Conservation (phyloP, 2,113 vertebrate species). For the Hippocampus abdominalis region DNA sequence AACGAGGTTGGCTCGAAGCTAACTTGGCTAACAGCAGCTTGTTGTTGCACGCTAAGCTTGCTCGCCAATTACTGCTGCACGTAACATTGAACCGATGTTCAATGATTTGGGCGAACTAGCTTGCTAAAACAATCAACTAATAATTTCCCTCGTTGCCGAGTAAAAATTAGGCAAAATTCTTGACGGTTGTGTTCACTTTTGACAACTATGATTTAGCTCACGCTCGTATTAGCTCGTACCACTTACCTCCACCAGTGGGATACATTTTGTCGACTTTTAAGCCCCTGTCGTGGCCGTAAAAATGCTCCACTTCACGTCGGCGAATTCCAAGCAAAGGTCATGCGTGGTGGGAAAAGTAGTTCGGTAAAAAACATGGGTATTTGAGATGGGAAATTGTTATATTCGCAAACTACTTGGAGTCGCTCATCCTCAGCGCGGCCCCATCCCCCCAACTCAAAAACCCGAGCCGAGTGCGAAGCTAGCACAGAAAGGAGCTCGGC, state of each 20-base stretch:
- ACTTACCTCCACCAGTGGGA: slow-evolving; percentile 73
- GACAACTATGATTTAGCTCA: slow-evolving; percentile 42
- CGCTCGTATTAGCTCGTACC: slow-evolving; percentile 46
- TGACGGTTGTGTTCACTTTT: slow-evolving; percentile 7
- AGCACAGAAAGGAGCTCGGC: slow-evolving; percentile 12
- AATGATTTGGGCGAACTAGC: background rate
- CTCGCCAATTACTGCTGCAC: slow-evolving; percentile 32
- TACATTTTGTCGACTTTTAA: slow-evolving; percentile 76
- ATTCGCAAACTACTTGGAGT: slow-evolving; percentile 67
- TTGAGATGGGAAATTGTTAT: slow-evolving; percentile 34
- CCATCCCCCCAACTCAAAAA: slow-evolving; percentile 73
- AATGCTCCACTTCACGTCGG: slow-evolving; percentile 55
- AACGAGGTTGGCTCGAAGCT: slow-evolving; percentile 44
- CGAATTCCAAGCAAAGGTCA: slow-evolving; percentile 56
- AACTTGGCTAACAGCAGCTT: slow-evolving; percentile 52
- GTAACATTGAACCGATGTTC: slow-evolving; percentile 6
- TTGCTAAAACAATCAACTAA: background rate
- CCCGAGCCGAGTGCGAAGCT: slow-evolving; percentile 40
- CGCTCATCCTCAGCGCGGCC: slow-evolving; percentile 68
- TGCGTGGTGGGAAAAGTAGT: slow-evolving; percentile 42
- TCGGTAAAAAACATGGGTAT: slow-evolving; percentile 23
- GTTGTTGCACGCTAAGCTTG: slow-evolving; percentile 48
- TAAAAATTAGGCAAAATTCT: background rate
- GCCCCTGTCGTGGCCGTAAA: slow-evolving; percentile 57
- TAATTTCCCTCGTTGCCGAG: background rate